Evolutionary conservation across 2,113 vertebrate species (phyloP), one percentile per base, ranked within the genome.

Genomic region (Empidonax traillii): DNA sequence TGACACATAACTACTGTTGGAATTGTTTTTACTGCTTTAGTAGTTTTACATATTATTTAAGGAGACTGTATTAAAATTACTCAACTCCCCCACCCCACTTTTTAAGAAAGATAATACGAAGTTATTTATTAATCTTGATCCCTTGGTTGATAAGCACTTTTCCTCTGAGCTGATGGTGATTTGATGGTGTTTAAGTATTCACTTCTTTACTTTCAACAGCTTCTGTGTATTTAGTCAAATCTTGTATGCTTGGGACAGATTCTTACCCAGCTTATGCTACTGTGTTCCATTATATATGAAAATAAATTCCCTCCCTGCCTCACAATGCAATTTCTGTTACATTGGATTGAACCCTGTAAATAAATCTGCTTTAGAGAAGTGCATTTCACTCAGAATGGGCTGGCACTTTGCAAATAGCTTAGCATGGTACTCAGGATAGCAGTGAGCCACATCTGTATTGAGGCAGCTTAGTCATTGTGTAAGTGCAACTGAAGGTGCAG

Each of bases 81-180:
- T 86, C 12, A 49, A 17, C 5, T 15, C 17, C 4, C 8, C 15
- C 12, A 23, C 1, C 1, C 2, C 17, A 13, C 6, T 47, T 8
- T 41, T 81, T 8, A 16, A 55, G 31, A 89, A 78, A 16, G 37
- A 10, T 10, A 43, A 33, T 3, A 33, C 19, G 28, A 56, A 71
- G 10, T 1, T 83, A 9, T 69, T 83, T 53, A 43, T 59, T 19
- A 46, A 39, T 47, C 33, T 84, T 66, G 5, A 49, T 87, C 9
- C 22, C 12, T 31, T 47, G 31, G 14, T 30, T 67, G 61, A 67
- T 81, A 46, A 84, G 55, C 5, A 12, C 5, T 77, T 77, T 86
- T 76, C 46, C 41, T 85, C 46, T 46, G 55, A 83, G 43, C 19
- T 74, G 51, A 71, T 55, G 49, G 25, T 77, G 13, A 11, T 17